Base-by-base conservation (phyloP, 2,113 vertebrate genomes). In the Alectura lathami region DNA sequence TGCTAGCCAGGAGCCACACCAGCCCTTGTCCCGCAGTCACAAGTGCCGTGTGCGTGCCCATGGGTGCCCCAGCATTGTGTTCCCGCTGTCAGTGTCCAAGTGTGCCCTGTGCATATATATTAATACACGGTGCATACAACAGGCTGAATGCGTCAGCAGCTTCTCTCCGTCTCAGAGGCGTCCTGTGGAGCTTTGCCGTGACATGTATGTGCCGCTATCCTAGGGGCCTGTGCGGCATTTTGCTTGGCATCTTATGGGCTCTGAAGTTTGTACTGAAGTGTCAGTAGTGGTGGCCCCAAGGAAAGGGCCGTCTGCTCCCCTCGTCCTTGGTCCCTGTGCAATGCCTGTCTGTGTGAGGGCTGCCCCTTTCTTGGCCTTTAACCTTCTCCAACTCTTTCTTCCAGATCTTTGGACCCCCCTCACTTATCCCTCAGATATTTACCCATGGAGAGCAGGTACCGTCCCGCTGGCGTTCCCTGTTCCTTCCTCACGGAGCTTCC, bases 321-420 rank as follows among this genome's bases (percentile, higher is more conserved):
- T 73, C 15, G 54, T 94, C 62, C 81, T 81, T 4, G 0, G 64
- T 91, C 69, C 91, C 91, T 93, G 95, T 96, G 86, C 81, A 81
- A 45, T 95, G 78, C 36, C 40, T 96, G 91, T 96, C 78, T 95
- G 66, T 93, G 82, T 96, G 88, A 97, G 68, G 76, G 47, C 85
- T 86, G 69, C 86, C 91, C 63, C 6, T 1, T 93, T 94, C 88
- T 69, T 87, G 76, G 80, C 86, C 94, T 69, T 98, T 98, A 98
- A 97, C 96, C 86, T 97, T 92, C 86, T 97, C 91, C 96, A 96
- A 93, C 81, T 98, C 97, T 98, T 97, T 98, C 96, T 98, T 98
- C 97, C 98, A 98, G 98, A 98, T 98, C 62, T 98, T 98, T 97
- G 98, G 98, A 98, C 96, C 98, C 97, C 95, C 98, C 96, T 98